Evolutionary conservation across 1,140 invertebrate species (phyloP).

Genomic region (Pseudobourletiella spinata): DNA sequence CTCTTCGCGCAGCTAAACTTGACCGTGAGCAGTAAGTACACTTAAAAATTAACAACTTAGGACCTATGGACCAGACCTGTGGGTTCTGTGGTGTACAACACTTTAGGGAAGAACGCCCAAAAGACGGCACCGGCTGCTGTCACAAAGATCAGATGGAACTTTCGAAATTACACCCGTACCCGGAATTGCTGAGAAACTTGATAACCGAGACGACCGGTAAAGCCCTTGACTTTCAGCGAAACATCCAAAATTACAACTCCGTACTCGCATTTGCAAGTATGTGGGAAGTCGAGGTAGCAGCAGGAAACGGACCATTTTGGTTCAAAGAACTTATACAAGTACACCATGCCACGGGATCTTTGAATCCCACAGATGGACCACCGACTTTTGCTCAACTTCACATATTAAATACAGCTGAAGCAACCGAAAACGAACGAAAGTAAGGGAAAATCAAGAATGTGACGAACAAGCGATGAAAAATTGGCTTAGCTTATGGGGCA

Average conservation of each 20-base stretch:
- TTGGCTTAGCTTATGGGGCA: neutral
- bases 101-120: neutral
- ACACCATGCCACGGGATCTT: constrained; percentile 33
- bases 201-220: neutral
- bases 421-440: constrained; percentile 2
- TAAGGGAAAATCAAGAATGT: constrained; percentile 6
- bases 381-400: constrained; percentile 36
- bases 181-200: neutral
- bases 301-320: constrained; percentile 22
- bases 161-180: no score
- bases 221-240: constrained; percentile 30
- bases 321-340: constrained; percentile 39
- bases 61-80: neutral
- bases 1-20: no score
- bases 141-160: neutral
- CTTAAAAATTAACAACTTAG: neutral
- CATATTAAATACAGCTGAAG: constrained; percentile 17
- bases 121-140: neutral
- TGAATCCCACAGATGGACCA: constrained; percentile 10
- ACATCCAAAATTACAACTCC: constrained; percentile 37
- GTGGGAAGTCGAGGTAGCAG: constrained; percentile 3
- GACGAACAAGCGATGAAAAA: neutral
- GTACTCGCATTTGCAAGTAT: constrained; percentile 37
- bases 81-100: neutral
- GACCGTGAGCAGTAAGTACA: no score